A percentile compares a stretch with the other conserved stretches of the same genome.
Conservation (phyloP, 2,797 vertebrate species). For the Enteromius argenteus region DNA sequence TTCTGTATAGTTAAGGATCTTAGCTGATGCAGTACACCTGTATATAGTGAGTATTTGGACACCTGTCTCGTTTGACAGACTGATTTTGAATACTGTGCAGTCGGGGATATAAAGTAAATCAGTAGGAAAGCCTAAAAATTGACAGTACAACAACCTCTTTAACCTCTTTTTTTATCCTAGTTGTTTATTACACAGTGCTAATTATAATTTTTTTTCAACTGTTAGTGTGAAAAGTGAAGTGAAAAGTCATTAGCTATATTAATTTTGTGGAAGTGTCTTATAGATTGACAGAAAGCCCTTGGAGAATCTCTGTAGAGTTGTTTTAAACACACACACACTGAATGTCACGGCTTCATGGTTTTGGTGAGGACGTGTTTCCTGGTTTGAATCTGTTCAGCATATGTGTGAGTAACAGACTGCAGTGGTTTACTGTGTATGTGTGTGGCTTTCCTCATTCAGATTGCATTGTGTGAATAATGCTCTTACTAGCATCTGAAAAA, state of each 20-base stretch:
- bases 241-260: background rate
- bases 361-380: slow-evolving; percentile 55
- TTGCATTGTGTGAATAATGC: slow-evolving; percentile 51
- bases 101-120: background rate
- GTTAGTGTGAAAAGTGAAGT: too few species aligned
- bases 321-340: slow-evolving; percentile 8
- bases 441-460: slow-evolving; percentile 30
- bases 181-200: background rate
- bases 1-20: background rate
- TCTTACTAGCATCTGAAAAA: slow-evolving; percentile 40
- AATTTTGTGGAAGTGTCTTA: background rate
- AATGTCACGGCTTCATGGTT: slow-evolving; percentile 41
- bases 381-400: slow-evolving; percentile 38
- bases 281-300: background rate
- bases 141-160: background rate
- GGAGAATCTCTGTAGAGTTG: background rate
- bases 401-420: slow-evolving; percentile 34
- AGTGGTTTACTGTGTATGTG: slow-evolving; percentile 17
- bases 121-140: background rate
- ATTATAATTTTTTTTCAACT: too few species aligned
- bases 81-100: background rate
- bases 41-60: background rate
- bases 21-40: background rate
- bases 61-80: background rate
- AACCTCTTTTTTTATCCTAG: background rate